Evolutionary conservation across 2,888 invertebrate species (phyloP).

Genomic region (Drosophila neutralis): DNA sequence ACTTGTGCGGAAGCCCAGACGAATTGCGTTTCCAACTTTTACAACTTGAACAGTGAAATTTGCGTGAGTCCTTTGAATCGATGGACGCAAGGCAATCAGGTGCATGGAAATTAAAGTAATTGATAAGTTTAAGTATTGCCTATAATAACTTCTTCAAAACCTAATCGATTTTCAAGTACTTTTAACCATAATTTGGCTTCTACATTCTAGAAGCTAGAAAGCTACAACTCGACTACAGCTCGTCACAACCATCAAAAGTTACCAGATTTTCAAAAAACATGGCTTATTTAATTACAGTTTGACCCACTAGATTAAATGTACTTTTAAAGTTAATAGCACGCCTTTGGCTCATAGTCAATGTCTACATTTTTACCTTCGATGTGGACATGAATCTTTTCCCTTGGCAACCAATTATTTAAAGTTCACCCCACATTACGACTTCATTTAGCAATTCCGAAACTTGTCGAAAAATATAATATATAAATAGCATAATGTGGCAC

Average conservation of each 20-base stretch:
- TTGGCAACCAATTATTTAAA: background rate
- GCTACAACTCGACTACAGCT: background rate
- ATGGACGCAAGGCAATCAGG: background rate
- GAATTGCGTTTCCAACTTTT: slow-evolving; percentile 29
- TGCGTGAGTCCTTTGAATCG: slow-evolving; percentile 10
- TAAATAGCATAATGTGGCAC: slow-evolving; percentile 60
- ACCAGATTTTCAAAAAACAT: too few species aligned
- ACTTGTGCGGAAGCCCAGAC: slow-evolving; percentile 23
- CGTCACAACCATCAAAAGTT: accelerated
- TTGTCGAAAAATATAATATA: slow-evolving; percentile 32
- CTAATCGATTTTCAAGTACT: background rate
- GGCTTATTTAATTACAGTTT: background rate
- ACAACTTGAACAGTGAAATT: slow-evolving; percentile 14
- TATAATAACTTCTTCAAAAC: background rate
- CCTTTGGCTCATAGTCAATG: background rate
- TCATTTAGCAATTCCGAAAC: slow-evolving; percentile 3
- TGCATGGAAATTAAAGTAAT: background rate
- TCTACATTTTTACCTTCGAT: background rate
- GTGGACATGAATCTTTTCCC: background rate
- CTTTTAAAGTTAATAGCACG: background rate
- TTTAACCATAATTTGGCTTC: background rate
- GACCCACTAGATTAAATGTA: background rate
- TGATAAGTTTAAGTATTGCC: background rate
- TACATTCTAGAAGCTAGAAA: background rate
- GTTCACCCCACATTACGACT: background rate